phyloP scores from a whole-genome alignment of 1,140 invertebrate species.

The Bombus confusus region DNA sequence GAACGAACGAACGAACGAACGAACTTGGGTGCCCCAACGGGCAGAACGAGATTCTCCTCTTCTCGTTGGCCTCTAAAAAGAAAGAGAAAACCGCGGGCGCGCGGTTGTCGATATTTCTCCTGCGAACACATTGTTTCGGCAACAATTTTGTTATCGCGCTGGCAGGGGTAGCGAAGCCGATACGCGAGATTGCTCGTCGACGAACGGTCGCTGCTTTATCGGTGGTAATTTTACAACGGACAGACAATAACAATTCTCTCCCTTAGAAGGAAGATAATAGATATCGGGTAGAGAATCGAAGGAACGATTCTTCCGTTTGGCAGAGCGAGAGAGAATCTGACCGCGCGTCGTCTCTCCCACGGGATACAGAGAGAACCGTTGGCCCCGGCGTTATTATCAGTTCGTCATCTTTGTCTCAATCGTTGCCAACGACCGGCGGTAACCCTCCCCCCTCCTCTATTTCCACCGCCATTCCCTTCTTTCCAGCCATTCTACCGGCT shows the following conservation, averaged over 20 bases:
- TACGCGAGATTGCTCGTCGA: conserved; percentile 24
- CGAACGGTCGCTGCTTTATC: conserved; percentile 21
- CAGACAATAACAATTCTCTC: conserved; percentile 28
- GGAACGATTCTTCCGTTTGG: conserved; percentile 15
- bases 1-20: neutral
- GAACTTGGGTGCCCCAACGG: neutral
- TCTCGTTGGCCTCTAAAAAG: neutral
- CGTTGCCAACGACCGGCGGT: conserved; percentile 36
- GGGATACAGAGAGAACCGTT: neutral
- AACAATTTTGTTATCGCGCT: conserved; percentile 16
- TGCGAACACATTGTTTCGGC: conserved; percentile 15
- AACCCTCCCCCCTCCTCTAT: neutral
- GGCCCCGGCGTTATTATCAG: conserved; percentile 48
- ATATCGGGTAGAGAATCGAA: neutral
- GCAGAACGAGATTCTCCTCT: neutral
- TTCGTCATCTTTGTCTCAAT: conserved; percentile 57
- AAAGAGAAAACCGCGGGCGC: neutral
- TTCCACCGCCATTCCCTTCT: conserved; percentile 11
- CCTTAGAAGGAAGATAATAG: neutral
- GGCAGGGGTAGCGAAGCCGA: neutral
- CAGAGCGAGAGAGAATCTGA: neutral
- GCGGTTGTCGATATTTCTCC: conserved; percentile 30
- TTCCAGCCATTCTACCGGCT: conserved; percentile 56
- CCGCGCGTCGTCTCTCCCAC: neutral
- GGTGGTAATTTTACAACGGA: conserved; percentile 40